Evolutionary conservation across 2,797 vertebrate species (phyloP).

Genomic region (Chaunax sp.): DNA sequence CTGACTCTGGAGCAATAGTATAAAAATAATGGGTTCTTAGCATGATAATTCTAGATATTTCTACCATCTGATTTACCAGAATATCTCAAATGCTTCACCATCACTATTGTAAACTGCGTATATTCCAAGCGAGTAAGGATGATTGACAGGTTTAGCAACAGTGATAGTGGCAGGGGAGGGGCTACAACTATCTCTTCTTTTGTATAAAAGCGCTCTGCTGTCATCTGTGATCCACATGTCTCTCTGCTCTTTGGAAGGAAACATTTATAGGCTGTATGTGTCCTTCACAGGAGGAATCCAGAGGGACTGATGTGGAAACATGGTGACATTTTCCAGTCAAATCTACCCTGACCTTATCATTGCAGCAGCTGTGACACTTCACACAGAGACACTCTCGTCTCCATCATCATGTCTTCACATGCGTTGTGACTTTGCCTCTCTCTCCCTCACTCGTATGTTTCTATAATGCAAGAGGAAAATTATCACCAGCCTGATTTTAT

Average conservation of each 20-base stretch:
- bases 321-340: slow-evolving; percentile 47
- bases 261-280: slow-evolving; percentile 10
- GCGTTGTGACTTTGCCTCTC: background rate
- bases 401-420: background rate
- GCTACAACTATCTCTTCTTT: background rate
- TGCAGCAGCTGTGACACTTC: slow-evolving; percentile 36
- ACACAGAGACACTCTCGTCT: slow-evolving; percentile 17
- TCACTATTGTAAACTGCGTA: no score
- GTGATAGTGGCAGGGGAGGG: no score
- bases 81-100: no score
- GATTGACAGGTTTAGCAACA: no score
- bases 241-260: background rate
- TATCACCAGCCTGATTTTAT: slow-evolving; percentile 1
- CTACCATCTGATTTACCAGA: no score
- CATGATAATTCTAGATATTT: no score
- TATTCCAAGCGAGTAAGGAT: no score
- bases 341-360: slow-evolving; percentile 54
- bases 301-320: background rate
- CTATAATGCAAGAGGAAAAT: background rate
- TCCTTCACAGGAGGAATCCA: slow-evolving; percentile 14
- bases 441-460: background rate
- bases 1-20: no score
- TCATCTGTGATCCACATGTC: background rate
- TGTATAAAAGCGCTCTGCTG: background rate
- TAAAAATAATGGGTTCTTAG: no score